Conservation (phyloP, 2,113 vertebrate genomes). For the Corythornis madagascariensis region DNA sequence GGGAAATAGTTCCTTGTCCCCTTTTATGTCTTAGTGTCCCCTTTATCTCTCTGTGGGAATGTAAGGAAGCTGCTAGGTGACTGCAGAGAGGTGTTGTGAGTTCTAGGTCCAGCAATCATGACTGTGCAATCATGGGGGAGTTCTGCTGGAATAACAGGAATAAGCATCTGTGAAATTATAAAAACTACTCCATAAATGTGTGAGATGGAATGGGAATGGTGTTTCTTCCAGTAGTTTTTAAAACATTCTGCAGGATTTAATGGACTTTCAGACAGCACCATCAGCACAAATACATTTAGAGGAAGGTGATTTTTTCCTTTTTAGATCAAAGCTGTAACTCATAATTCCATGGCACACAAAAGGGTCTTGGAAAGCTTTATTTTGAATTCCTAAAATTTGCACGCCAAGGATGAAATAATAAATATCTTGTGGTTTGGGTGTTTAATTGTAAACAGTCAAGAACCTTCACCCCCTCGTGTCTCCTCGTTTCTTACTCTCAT, state of each 20-base stretch:
- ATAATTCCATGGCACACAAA: neutral
- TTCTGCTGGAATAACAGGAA: neutral
- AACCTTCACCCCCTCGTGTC: neutral
- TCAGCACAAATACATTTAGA: neutral
- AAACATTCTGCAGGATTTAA: neutral
- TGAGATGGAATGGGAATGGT: neutral
- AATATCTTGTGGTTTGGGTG: conserved; percentile 12
- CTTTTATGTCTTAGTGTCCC: neutral
- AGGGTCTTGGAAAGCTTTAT: neutral
- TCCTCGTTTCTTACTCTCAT: neutral
- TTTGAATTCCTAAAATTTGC: conserved; percentile 16
- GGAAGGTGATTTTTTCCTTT: neutral
- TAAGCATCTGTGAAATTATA: neutral
- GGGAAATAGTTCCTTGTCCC: neutral
- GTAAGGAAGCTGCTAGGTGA: neutral
- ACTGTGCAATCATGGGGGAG: fast-evolving
- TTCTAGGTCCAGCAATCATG: neutral
- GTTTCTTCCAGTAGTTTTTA: neutral
- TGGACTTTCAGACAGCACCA: fast-evolving
- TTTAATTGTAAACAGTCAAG: conserved; percentile 19
- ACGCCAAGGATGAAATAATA: neutral
- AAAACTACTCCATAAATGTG: neutral
- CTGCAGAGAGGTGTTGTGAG: fast-evolving
- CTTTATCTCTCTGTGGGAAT: neutral
- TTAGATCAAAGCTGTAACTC: neutral